phyloP scores from a whole-genome alignment of 2,113 vertebrate genomes.

The Tetrax tetrax region DNA sequence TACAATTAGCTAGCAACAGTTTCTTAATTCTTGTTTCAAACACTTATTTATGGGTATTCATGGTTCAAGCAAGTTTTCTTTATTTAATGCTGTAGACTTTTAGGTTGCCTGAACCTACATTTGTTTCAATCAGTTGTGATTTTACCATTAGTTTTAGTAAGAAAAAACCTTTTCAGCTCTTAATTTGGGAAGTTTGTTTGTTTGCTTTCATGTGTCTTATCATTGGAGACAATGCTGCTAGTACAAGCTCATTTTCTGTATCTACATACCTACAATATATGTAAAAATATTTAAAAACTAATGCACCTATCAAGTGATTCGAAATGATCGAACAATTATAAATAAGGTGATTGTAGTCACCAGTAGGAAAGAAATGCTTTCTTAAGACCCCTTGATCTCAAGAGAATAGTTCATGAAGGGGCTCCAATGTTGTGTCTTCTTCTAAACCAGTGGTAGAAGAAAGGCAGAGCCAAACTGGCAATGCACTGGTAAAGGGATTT shows the following conservation, averaged over 20 bases:
- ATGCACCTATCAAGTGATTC: neutral
- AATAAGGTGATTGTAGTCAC: neutral
- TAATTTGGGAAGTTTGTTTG: neutral
- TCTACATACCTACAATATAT: neutral
- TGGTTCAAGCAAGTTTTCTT: neutral
- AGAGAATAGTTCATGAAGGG: neutral
- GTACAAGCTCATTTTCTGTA: neutral
- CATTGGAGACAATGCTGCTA: neutral
- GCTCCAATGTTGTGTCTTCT: neutral
- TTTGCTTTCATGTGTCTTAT: neutral
- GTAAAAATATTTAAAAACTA: neutral
- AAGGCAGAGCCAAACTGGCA: neutral
- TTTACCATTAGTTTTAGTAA: neutral
- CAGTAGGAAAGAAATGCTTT: neutral
- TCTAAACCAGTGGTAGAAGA: neutral
- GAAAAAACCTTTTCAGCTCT: neutral
- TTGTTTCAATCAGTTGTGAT: neutral
- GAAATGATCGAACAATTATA: neutral
- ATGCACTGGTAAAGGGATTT: neutral
- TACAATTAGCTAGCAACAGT: neutral
- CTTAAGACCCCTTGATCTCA: neutral
- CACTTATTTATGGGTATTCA: neutral
- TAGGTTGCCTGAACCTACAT: neutral
- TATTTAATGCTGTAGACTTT: neutral
- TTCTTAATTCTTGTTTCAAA: neutral